Evolutionary conservation across 2,888 invertebrate species (phyloP), one percentile per base, ranked within the genome.

Genomic region (Megalurothrips usitatus): DNA sequence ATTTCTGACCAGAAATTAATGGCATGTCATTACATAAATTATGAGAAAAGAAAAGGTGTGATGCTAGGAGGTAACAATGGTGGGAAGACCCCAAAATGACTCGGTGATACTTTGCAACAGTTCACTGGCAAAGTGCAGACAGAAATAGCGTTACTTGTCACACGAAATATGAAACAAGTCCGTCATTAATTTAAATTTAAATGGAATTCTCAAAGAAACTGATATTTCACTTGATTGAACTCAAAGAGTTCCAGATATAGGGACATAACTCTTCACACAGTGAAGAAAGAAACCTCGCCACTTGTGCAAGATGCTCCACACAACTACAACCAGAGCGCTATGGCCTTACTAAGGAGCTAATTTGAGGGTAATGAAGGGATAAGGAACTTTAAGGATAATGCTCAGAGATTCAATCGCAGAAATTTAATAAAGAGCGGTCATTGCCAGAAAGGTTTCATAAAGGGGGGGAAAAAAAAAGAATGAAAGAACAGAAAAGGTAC

Each of bases 361-460:
- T 75, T 14, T 75, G 26, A 75, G 26, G 26, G 68, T 26, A 75
- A 75, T 58, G 17, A 75, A 68, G 26, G 26, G 58, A 58, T 19
- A 17, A 58, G 68, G 23, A 26, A 75, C 26, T 26, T 75, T 26
- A 8, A 75, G 10, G 26, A 75, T 26, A 68, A 12, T 75, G 11
- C 68, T 75, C 26, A 75, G 68, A 75, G 68, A 75, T 75, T 75
- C 68, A 75, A 75, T 12, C 6, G 26, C 12, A 26, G 68, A 58
- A 58, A 26, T 75, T 11, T 12, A 8, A 2, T 10, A 26, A 26
- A 23, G 12, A 75, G 68, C 68, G 68, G 68, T 75, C 68, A 75
- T 75, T 75, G 68, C 68, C 68, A 75, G 68, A 75, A 75, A 89
- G 82, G 34, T 19, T 79, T 49, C 8, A 79, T 79, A 58, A 79